phyloP scores from a whole-genome alignment of 2,113 vertebrate species.

The Notechis scutatus region DNA sequence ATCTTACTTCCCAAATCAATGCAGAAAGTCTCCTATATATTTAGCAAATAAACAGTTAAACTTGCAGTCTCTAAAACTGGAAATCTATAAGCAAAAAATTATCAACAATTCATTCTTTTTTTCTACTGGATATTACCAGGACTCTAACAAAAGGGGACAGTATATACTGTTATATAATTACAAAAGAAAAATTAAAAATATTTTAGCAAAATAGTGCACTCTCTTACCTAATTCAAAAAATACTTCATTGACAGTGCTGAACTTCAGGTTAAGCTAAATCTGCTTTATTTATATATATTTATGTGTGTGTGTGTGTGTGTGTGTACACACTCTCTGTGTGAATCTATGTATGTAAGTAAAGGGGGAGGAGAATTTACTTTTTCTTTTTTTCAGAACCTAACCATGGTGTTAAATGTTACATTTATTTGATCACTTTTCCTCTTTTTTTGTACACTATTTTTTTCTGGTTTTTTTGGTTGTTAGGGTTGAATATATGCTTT shows the following conservation, averaged over 20 bases:
- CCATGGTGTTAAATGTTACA: not conserved
- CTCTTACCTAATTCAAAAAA: not conserved
- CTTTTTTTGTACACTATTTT: not conserved
- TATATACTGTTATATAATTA: not conserved
- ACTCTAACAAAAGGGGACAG: not conserved
- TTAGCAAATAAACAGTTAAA: constrained; percentile 14
- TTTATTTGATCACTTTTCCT: not conserved
- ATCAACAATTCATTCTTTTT: not conserved
- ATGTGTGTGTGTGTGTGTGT: too few relatives aligned
- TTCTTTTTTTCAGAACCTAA: not conserved
- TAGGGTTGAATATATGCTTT: not conserved
- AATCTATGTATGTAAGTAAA: not conserved
- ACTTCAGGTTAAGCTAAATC: too few relatives aligned
- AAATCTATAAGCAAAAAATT: not conserved
- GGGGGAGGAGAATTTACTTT: not conserved
- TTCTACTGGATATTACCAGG: not conserved
- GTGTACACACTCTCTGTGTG: too few relatives aligned
- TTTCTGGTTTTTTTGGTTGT: not conserved
- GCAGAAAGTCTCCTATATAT: constrained; percentile 85
- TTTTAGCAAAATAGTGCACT: not conserved
- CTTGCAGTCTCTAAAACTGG: not conserved
- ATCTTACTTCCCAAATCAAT: constrained; percentile 92
- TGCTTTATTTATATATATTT: too few relatives aligned
- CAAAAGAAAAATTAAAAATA: not conserved
- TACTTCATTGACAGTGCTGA: not conserved